These are phyloP conservation scores for Drosophila repletoides DNA, from an alignment of 1,140 invertebrate genomes.

Conservation along the genomic window DNA sequence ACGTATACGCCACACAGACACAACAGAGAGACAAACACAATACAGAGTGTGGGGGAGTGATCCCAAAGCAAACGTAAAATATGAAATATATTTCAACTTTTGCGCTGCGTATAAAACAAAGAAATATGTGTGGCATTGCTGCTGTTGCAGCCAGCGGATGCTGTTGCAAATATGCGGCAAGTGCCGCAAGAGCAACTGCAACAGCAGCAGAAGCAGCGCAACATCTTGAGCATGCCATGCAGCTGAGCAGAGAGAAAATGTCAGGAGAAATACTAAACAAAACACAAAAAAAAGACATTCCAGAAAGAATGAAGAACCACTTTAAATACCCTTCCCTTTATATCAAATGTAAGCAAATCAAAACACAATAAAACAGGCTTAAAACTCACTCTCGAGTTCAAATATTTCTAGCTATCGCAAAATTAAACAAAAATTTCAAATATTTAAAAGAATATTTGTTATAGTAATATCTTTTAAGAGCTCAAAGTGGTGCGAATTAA, in stretches of 20 bases:
- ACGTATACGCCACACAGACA: constrained; percentile 58
- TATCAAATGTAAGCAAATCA: too few species aligned
- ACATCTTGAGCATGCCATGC: constrained; percentile 56
- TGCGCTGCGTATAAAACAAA: constrained; percentile 36
- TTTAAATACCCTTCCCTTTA: too few species aligned
- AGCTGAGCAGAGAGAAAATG: constrained; percentile 37
- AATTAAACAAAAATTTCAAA: too few species aligned
- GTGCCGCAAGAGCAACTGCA: constrained; percentile 32
- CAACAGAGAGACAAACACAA: constrained; percentile 6
- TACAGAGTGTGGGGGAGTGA: neutral
- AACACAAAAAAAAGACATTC: too few species aligned
- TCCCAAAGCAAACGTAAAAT: constrained; percentile 74
- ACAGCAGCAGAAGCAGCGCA: constrained; percentile 15
- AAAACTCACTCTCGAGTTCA: too few species aligned
- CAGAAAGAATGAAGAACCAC: constrained; percentile 8
- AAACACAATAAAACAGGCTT: too few species aligned
- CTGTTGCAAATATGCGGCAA: constrained; percentile 58
- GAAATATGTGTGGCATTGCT: constrained; percentile 68
- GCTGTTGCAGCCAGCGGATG: neutral
- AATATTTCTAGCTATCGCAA: too few species aligned
- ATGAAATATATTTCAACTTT: constrained; percentile 80
- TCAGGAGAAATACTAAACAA: too few species aligned
- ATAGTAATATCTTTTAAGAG: too few species aligned
- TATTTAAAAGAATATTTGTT: too few species aligned
- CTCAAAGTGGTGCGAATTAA: too few species aligned